Conservation (phyloP, 2,797 vertebrate genomes). For the Rousettus madagascariensis region DNA sequence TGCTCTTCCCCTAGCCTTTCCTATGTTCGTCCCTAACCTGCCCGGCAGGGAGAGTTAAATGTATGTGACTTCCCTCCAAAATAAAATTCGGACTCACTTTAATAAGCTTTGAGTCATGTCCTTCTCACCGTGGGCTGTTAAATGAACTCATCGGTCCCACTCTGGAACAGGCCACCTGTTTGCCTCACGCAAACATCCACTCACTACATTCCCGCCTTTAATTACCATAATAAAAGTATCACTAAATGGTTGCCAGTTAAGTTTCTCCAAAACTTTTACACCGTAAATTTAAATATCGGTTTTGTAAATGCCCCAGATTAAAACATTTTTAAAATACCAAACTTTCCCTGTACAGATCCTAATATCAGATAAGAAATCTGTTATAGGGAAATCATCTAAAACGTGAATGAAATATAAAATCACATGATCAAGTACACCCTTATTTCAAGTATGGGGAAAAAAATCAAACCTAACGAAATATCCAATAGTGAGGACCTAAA, state of each 20-base stretch:
- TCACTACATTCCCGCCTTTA: neutral
- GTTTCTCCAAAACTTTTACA: neutral
- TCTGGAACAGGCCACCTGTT: no score
- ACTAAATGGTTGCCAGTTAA: neutral
- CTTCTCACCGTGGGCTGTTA: neutral
- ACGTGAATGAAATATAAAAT: neutral
- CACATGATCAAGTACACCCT: neutral
- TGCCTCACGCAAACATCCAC: neutral
- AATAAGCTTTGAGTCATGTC: neutral
- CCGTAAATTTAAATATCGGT: neutral
- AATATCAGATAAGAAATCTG: conserved; percentile 1
- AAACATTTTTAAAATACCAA: neutral
- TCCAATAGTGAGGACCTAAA: neutral
- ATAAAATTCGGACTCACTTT: neutral
- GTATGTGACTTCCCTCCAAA: neutral
- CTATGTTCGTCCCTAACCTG: neutral
- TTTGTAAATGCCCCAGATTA: neutral
- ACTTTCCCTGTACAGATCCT: neutral
- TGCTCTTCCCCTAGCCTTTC: neutral
- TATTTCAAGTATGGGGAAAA: neutral
- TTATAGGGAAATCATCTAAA: conserved; percentile 8
- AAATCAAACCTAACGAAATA: neutral
- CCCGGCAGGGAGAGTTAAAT: neutral
- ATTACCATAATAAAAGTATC: neutral
- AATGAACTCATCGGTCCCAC: neutral